These are phyloP conservation scores for Babylonia areolata DNA, from an alignment of 1,140 invertebrate genomes.

Conservation along the genomic window DNA sequence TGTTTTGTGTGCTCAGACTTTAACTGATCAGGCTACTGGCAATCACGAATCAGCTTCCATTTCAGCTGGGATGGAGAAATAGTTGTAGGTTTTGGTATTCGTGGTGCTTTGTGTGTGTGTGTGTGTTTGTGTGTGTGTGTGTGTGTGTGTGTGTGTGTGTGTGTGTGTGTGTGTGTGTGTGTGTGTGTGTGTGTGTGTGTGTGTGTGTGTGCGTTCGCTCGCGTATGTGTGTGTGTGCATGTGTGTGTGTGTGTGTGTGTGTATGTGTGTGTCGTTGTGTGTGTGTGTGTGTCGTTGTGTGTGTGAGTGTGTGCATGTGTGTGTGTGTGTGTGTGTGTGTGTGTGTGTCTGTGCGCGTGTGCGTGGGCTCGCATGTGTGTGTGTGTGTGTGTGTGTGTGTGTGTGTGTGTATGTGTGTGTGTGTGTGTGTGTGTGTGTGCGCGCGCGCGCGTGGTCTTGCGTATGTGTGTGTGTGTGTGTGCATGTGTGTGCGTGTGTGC, in stretches of 20 bases:
- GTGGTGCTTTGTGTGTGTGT: neutral
- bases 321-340: neutral
- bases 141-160: conserved; percentile 5
- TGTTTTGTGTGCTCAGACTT: too few relatives aligned
- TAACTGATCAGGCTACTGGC: too few relatives aligned
- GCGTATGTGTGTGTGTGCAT: neutral
- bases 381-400: neutral
- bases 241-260: neutral
- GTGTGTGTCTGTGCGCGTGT: neutral
- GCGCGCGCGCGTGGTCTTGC: neutral
- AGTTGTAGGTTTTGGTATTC: too few relatives aligned
- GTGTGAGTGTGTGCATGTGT: neutral
- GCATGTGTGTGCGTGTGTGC: neutral
- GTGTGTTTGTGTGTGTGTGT: neutral
- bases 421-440: neutral
- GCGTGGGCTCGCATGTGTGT: neutral
- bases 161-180: conserved; percentile 6
- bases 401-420: neutral
- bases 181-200: conserved; percentile 14
- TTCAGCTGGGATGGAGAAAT: too few relatives aligned
- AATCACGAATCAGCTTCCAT: too few relatives aligned
- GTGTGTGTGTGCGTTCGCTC: neutral
- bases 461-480: neutral
- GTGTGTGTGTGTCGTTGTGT: neutral
- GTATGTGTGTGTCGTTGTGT: neutral